phyloP scores from a whole-genome alignment of 2,113 vertebrate species.

The Pelecanus crispus region DNA sequence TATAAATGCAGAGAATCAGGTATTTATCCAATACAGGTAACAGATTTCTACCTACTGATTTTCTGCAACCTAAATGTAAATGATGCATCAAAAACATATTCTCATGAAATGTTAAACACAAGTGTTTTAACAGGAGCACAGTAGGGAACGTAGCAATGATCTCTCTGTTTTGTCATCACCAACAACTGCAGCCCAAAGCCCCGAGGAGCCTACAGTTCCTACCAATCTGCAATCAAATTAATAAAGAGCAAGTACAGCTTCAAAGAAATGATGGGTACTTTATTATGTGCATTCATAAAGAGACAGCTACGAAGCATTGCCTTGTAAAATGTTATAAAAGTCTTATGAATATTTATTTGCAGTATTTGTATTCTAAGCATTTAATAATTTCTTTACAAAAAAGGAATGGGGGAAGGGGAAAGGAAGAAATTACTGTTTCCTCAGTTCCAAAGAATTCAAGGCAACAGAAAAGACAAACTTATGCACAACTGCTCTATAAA shows the following conservation, averaged over 20 bases:
- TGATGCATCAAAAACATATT: neutral
- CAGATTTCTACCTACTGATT: neutral
- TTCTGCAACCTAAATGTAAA: neutral
- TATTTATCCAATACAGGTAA: neutral
- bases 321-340: slow-evolving; percentile 45
- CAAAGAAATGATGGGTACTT: neutral
- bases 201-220: neutral
- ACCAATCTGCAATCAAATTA: neutral
- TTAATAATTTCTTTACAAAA: slow-evolving; percentile 48
- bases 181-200: neutral
- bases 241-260: neutral
- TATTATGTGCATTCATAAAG: slow-evolving; percentile 14
- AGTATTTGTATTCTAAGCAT: slow-evolving; percentile 42
- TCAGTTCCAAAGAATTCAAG: neutral
- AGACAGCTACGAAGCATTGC: slow-evolving; percentile 6
- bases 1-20: neutral
- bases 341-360: slow-evolving; percentile 54
- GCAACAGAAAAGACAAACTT: neutral
- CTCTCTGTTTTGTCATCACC: neutral
- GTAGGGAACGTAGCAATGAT: neutral
- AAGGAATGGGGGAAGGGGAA: neutral
- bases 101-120: neutral
- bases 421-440: neutral
- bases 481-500: neutral
- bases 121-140: neutral